A percentile compares a stretch with the other conserved stretches of the same genome.
Conservation (phyloP, 2,888 invertebrate genomes). For the Acleris holmiana region DNA sequence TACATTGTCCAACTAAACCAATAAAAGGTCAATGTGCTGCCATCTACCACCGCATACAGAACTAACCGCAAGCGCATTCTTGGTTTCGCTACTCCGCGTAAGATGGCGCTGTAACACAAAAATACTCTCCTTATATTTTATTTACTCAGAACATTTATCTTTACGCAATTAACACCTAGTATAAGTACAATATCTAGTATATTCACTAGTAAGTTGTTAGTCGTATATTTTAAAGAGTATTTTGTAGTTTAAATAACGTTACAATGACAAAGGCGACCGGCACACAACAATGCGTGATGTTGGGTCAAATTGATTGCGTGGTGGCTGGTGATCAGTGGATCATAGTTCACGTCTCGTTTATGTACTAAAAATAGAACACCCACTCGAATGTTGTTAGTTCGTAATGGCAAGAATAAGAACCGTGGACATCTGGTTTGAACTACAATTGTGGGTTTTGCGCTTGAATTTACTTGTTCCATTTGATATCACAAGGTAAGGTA, state of each 20-base stretch:
- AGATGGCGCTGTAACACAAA: conserved; percentile 56
- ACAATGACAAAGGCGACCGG: conserved; percentile 28
- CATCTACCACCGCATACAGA: conserved; percentile 5
- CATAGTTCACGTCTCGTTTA: conserved; percentile 59
- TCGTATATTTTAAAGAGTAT: no score
- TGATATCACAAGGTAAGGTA: neutral
- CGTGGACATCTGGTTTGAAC: conserved; percentile 12
- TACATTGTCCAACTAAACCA: neutral
- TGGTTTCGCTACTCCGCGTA: conserved; percentile 53
- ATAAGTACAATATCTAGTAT: no score
- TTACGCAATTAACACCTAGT: no score
- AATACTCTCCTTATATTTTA: neutral
- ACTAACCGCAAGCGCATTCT: conserved; percentile 1
- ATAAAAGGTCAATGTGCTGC: conserved; percentile 5
- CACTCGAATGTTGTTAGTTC: conserved; percentile 58
- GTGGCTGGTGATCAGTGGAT: conserved; percentile 60
- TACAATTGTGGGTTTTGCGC: conserved; percentile 7
- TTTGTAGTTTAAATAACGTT: conserved; percentile 29
- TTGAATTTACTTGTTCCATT: neutral
- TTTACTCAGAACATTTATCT: no score
- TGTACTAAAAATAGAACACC: conserved; percentile 72
- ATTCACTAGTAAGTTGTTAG: no score
- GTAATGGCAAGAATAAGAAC: conserved; percentile 43
- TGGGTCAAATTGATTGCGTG: conserved; percentile 79
- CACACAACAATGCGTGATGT: conserved; percentile 58